Conservation (phyloP, 2,797 vertebrate species). For the Dryobates pubescens region DNA sequence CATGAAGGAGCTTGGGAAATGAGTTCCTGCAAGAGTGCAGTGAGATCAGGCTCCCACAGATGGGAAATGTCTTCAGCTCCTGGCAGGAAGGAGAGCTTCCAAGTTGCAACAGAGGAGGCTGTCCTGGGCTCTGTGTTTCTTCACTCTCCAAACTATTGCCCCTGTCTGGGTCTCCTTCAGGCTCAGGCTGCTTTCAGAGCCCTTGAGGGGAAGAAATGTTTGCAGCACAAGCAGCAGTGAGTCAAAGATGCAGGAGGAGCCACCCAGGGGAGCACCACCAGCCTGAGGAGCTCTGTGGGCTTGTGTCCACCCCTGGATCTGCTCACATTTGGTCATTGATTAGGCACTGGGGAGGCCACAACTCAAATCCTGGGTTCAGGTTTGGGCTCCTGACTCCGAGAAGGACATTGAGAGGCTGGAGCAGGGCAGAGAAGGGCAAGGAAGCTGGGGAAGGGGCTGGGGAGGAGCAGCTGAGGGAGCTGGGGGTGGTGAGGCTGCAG, state of each 20-base stretch:
- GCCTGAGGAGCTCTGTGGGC: not conserved
- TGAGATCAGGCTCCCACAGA: not conserved
- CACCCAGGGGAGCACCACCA: not conserved
- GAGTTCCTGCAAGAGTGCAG: not conserved
- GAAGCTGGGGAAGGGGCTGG: too few species aligned
- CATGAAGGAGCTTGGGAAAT: not conserved
- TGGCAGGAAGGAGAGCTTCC: not conserved
- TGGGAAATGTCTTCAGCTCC: constrained; percentile 27
- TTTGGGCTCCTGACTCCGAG: too few species aligned
- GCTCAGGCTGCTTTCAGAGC: not conserved
- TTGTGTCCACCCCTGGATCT: not conserved
- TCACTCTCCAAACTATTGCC: not conserved
- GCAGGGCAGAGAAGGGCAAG: too few species aligned
- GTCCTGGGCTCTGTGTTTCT: not conserved
- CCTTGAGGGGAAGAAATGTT: not conserved
- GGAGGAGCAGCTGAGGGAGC: too few species aligned
- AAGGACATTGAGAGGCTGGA: too few species aligned
- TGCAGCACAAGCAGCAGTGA: not conserved
- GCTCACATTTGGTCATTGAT: too few species aligned
- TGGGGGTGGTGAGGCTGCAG: too few species aligned
- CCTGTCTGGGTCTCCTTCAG: not conserved
- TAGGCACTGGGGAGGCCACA: too few species aligned
- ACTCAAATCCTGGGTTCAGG: too few species aligned
- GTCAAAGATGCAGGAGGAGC: not conserved
- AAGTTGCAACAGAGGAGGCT: not conserved